Conservation (phyloP, 2,113 vertebrate species). For the Rousettus leschenaultii region DNA sequence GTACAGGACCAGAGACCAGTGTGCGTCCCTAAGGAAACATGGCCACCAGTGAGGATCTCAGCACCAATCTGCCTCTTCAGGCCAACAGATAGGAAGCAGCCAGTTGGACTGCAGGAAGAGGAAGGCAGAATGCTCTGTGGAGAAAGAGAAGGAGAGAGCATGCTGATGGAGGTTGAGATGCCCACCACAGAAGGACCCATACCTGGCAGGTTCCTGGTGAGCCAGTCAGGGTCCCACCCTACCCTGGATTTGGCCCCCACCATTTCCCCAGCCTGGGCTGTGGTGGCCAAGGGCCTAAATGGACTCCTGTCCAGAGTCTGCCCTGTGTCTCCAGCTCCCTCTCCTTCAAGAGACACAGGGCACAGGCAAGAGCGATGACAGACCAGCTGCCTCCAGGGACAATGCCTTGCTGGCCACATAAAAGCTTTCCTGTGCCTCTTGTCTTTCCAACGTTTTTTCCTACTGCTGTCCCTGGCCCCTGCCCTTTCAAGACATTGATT, state of each 20-base stretch:
- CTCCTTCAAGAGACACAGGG: background rate
- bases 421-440: background rate
- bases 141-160: background rate
- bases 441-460: background rate
- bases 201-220: background rate
- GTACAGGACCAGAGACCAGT: background rate
- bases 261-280: background rate
- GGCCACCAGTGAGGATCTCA: background rate
- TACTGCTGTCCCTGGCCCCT: background rate
- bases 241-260: background rate
- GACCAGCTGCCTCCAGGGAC: background rate
- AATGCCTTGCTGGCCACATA: background rate
- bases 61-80: background rate
- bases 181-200: background rate
- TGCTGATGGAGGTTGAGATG: background rate
- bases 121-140: background rate
- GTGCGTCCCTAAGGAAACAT: background rate
- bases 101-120: background rate
- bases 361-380: background rate
- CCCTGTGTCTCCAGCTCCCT: background rate
- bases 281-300: background rate
- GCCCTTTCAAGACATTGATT: background rate
- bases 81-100: background rate
- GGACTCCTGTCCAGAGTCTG: background rate
- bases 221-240: background rate